Percentiles rank a stretch among this genome's conserved stretches.
Conservation (phyloP, 2,113 vertebrate species). For the Daboia siamensis region DNA sequence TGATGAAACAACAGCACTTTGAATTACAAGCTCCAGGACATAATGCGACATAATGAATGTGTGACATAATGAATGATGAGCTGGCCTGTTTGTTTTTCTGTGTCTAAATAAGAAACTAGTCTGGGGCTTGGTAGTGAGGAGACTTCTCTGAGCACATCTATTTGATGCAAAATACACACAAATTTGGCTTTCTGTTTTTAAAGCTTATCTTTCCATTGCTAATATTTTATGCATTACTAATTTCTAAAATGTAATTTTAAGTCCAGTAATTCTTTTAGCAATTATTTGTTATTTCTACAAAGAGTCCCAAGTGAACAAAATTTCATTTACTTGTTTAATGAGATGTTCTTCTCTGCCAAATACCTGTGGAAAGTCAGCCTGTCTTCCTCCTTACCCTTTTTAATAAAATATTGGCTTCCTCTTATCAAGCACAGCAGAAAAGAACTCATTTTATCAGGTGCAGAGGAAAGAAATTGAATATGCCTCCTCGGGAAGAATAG, state of each 20-base stretch:
- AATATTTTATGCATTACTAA: neutral
- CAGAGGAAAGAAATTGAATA: neutral
- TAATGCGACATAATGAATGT: too few relatives aligned
- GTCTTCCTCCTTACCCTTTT: neutral
- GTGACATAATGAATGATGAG: neutral
- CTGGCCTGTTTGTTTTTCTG: constrained; percentile 4
- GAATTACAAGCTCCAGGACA: neutral
- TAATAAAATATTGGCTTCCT: neutral
- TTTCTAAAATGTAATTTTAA: neutral
- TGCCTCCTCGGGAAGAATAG: neutral
- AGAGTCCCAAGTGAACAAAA: neutral
- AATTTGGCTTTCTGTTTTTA: neutral
- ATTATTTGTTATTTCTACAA: neutral
- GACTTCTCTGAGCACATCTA: neutral
- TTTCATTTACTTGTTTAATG: neutral
- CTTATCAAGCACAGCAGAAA: neutral
- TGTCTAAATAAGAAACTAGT: neutral
- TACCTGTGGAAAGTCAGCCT: neutral
- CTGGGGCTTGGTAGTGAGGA: neutral
- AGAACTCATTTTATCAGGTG: neutral
- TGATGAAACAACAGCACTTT: neutral
- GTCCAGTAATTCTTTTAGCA: neutral
- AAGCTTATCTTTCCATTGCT: neutral
- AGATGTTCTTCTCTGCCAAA: neutral
- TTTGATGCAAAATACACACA: neutral